Conservation (phyloP, 37 sponge, comb jelly and placozoan species). For the Beroe ovata region DNA sequence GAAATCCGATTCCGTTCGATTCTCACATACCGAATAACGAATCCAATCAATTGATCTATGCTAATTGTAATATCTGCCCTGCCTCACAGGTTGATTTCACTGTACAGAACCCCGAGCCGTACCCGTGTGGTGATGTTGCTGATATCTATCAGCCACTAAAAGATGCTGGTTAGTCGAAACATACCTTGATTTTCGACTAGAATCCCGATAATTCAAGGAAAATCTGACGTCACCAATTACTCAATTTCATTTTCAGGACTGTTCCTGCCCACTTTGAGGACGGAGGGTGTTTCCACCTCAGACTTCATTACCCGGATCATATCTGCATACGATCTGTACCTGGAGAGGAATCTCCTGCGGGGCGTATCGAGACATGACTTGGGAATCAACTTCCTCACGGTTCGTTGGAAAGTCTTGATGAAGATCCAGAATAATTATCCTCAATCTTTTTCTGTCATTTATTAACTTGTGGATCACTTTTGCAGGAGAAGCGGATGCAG, state of each 20-base stretch:
- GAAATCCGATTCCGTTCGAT: no score
- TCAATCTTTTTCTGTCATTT: no score
- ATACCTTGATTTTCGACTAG: no score
- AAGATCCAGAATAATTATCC: not conserved
- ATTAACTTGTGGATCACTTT: not conserved
- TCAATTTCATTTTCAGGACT: no score
- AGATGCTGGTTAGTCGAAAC: conserved; percentile 71
- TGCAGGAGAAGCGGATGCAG: conserved; percentile 44
- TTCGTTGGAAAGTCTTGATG: not conserved
- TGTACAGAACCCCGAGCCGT: conserved; percentile 92
- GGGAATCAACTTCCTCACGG: conserved; percentile 38
- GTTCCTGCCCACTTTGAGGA: conserved; percentile 89
- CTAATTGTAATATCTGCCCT: no score
- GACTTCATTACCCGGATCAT: conserved; percentile 93
- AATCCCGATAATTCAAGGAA: no score
- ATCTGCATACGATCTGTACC: conserved; percentile 84
- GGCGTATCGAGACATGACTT: conserved; percentile 70
- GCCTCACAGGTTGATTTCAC: conserved; percentile 98
- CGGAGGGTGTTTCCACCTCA: conserved; percentile 87
- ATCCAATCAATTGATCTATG: no score
- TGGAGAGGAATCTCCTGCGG: conserved; percentile 80
- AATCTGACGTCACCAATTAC: no score
- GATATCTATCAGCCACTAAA: conserved; percentile 90
- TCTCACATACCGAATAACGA: no score
- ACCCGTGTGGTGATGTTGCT: conserved; percentile 70